Evolutionary conservation across 2,888 invertebrate species (phyloP).

Genomic region (Arge pagana): DNA sequence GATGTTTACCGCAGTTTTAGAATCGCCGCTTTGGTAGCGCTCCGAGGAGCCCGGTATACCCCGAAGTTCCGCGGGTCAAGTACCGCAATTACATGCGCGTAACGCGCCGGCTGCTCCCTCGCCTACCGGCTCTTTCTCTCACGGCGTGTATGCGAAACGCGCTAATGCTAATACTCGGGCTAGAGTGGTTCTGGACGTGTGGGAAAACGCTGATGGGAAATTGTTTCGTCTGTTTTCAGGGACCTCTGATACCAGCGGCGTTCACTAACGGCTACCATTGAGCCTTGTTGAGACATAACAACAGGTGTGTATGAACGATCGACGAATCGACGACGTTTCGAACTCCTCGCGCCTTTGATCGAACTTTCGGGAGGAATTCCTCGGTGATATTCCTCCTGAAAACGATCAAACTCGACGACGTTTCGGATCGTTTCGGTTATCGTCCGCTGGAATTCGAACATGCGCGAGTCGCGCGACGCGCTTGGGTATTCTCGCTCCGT

Average conservation of each 20-base stretch:
- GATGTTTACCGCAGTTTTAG: constrained; percentile 22
- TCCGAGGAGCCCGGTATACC: constrained; percentile 14
- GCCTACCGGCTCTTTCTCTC: too few species aligned
- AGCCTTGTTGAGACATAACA: constrained; percentile 60
- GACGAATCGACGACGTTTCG: too few species aligned
- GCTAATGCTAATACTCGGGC: constrained; percentile 12
- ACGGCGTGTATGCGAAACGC: constrained; percentile 4
- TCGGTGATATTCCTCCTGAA: too few species aligned
- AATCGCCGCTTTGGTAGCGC: constrained; percentile 22
- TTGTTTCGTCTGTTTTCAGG: constrained; percentile 69
- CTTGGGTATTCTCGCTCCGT: too few species aligned
- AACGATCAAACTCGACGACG: too few species aligned
- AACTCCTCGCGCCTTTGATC: too few species aligned
- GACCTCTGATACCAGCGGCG: constrained; percentile 96
- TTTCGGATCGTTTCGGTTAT: too few species aligned
- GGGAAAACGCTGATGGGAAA: constrained; percentile 21
- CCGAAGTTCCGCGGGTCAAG: constrained; percentile 63
- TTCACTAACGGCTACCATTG: constrained; percentile 99
- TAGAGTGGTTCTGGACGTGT: constrained; percentile 23
- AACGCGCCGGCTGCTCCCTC: constrained; percentile 45
- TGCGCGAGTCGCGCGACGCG: too few species aligned
- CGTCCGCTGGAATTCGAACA: too few species aligned
- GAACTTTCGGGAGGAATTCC: too few species aligned
- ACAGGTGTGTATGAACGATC: constrained; percentile 48
- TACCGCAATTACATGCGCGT: constrained; percentile 64